Conservation (phyloP, 2,113 vertebrate species). For the Zapornia atra region DNA sequence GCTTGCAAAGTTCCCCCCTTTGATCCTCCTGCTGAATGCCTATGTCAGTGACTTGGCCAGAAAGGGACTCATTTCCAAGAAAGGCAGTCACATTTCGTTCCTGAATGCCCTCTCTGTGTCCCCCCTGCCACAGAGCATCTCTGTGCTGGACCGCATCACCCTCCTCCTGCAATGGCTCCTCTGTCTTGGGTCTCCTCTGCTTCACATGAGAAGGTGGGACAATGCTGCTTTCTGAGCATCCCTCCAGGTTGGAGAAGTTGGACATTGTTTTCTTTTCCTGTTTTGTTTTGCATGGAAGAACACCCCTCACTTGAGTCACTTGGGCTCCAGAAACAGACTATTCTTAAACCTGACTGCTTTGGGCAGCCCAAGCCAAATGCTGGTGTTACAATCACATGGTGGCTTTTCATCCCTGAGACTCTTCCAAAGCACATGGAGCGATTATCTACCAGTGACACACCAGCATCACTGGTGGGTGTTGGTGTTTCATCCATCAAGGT, state of each 20-base stretch:
- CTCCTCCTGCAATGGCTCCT: not conserved
- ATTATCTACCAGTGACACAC: not conserved
- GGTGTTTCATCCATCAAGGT: no score
- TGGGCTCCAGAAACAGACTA: constrained; percentile 41
- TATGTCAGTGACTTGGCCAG: not conserved
- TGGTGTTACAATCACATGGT: not conserved
- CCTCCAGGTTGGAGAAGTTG: not conserved
- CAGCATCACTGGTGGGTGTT: no score
- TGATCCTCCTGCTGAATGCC: not conserved
- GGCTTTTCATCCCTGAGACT: not conserved
- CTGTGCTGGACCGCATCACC: not conserved
- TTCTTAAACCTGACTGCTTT: constrained; percentile 33
- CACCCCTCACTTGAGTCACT: constrained; percentile 22
- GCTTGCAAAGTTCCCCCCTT: not conserved
- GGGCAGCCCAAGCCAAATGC: not conserved
- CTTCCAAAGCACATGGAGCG: not conserved
- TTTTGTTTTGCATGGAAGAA: constrained; percentile 34
- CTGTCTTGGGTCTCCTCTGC: not conserved
- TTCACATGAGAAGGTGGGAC: not conserved
- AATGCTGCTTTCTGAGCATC: not conserved
- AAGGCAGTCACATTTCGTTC: not conserved
- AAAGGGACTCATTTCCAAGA: not conserved
- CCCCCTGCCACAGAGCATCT: not conserved
- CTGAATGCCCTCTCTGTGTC: not conserved
- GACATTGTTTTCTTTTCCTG: constrained; percentile 62